phyloP scores from a whole-genome alignment of 2,797 vertebrate genomes.

The Chelmon rostratus region DNA sequence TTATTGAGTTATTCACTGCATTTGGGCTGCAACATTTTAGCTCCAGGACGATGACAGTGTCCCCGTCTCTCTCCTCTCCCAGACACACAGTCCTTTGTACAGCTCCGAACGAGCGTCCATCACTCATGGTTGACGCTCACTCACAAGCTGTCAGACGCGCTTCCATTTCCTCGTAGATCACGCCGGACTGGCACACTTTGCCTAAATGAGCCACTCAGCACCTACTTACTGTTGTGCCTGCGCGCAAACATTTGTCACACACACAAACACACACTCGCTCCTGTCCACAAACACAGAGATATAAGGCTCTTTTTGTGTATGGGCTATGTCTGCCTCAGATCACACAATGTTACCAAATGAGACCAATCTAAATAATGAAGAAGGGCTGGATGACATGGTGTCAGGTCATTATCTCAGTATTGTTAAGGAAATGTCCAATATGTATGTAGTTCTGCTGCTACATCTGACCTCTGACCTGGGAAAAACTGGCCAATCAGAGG shows the following conservation, averaged over 20 bases:
- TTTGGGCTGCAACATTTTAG: conserved; percentile 36
- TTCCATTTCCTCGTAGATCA: conserved; percentile 70
- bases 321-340: conserved; percentile 5
- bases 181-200: conserved; percentile 48
- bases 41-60: conserved; percentile 43
- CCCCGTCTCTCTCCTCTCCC: conserved; percentile 1
- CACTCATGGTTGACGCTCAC: conserved; percentile 59
- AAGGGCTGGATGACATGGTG: background rate
- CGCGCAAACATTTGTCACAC: conserved; percentile 36
- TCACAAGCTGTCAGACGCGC: conserved; percentile 66
- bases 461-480: no score
- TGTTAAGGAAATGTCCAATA: background rate
- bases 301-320: background rate
- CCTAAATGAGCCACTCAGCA: conserved; percentile 67
- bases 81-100: background rate
- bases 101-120: conserved; percentile 46
- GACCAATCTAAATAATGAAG: background rate
- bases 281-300: conserved; percentile 27
- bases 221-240: conserved; percentile 46
- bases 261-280: conserved; percentile 14
- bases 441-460: background rate
- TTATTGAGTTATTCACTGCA: conserved; percentile 34
- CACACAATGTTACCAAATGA: background rate
- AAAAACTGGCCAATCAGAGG: no score
- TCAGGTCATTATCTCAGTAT: background rate